Evolutionary conservation across 2,888 invertebrate species (phyloP).

Genomic region (Asteroscopus sphinx): DNA sequence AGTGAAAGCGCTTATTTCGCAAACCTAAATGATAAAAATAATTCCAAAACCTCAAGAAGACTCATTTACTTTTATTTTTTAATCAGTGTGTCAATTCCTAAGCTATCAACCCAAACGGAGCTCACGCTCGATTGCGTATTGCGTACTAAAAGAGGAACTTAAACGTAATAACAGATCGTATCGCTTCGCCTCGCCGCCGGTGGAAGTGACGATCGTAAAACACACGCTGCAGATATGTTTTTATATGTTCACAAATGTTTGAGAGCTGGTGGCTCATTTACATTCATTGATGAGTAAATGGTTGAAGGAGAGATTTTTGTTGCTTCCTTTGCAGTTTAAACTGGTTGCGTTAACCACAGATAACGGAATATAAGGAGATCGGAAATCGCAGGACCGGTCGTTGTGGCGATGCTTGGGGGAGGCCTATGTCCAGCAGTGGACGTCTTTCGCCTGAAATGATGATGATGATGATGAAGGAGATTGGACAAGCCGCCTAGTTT

Average conservation of each 20-base stretch:
- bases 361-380: no score
- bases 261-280: constrained; percentile 17
- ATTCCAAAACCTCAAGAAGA: no score
- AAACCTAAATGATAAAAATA: no score
- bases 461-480: no score
- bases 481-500: no score
- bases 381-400: no score
- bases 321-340: background rate
- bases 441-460: no score
- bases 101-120: constrained; percentile 9
- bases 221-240: constrained; percentile 26
- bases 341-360: no score
- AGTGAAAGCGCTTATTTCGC: no score
- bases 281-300: constrained; percentile 8
- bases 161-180: constrained; percentile 56
- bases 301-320: background rate
- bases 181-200: constrained; percentile 21
- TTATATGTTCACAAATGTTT: constrained; percentile 12
- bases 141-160: constrained; percentile 61
- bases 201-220: constrained; percentile 50
- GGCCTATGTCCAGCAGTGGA: no score
- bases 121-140: constrained; percentile 49
- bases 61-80: no score
- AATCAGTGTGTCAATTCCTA: constrained; percentile 3
- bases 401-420: no score